Evolutionary conservation across 2,113 vertebrate species (phyloP), one percentile per base, ranked within the genome.

Genomic region (Gnathonemus longibarbis): DNA sequence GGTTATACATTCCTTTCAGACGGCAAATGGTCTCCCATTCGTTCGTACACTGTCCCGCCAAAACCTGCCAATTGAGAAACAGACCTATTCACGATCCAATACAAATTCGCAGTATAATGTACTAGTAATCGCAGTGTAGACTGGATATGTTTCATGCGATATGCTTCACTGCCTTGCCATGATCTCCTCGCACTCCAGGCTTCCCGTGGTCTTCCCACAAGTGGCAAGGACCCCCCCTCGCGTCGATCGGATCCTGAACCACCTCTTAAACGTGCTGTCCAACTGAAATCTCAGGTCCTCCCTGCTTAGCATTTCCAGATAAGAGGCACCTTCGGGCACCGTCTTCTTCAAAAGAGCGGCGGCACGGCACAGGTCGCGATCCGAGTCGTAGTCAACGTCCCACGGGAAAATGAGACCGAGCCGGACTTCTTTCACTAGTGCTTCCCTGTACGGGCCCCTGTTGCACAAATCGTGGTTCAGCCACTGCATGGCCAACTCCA

Each of bases 151-250:
- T 46, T 8, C 45, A 84, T 46, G 45, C 24, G 19, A 48, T 13
- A 84, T 10, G 31, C 31, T 48, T 48, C 21, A n/a, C 62, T 88
- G 17, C 46, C 88, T 45, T 88, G 80, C 90, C 90, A 84, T 88
- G n/a, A 90, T 88, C 86, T 90, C 90, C 13, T 74, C 74, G 87
- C 90, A 90, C 9, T 84, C 90, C 52, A 84, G 50, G 77, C 90
- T 90, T 17, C 90, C 90, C 15, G 86, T 90, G 53, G 90, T 90
- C 46, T 90, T 90, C 1, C 90, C 90, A 58, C 90, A 90, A 4
- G 90, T 90, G 10, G 87, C 87, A 77, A 90, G 77, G 24, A 90
- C 90, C 5, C 87, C 90, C n/a, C 84, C 77, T 21, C 52, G 70
- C 39, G 90, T 88, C 6, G 90, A 90, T n/a, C 90, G 48, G 27